Base-by-base conservation (phyloP, 53 echinoderm and acorn worm genomes). In the Astropecten irregularis region DNA sequence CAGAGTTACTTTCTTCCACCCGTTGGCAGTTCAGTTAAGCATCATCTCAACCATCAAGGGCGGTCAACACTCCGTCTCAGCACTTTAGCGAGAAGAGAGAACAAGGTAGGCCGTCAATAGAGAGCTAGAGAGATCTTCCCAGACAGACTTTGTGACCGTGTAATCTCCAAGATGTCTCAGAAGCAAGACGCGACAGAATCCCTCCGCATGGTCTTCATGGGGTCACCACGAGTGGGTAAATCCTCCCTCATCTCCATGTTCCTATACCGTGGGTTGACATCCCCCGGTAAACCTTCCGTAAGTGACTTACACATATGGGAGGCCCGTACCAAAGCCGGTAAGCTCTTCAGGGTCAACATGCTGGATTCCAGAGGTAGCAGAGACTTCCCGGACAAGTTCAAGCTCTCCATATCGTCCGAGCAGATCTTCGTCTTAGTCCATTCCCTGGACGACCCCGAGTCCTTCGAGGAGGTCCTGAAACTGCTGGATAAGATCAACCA, bases 121-220 rank as follows among this genome's bases (percentile, higher is more conserved):
- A n/a, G n/a, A n/a, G n/a, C n/a, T n/a, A n/a, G n/a, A n/a, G n/a
- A n/a, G n/a, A n/a, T n/a, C n/a, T n/a, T n/a, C n/a, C n/a, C n/a
- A n/a, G n/a, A n/a, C n/a, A n/a, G n/a, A n/a, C n/a, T n/a, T n/a
- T n/a, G n/a, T n/a, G n/a, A n/a, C n/a, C n/a, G n/a, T n/a, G n/a
- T n/a, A n/a, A n/a, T n/a, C n/a, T n/a, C n/a, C n/a, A n/a, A n/a
- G n/a, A n/a, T n/a, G n/a, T n/a, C n/a, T n/a, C n/a, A n/a, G n/a
- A n/a, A n/a, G n/a, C n/a, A n/a, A n/a, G n/a, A n/a, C n/a, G n/a
- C n/a, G n/a, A n/a, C n/a, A n/a, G n/a, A n/a, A n/a, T n/a, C n/a
- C n/a, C n/a, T 73, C 60, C 82, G 93, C 19, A 28, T 93, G 20
- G 87, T 90, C 15, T 84, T 93, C 46, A 40, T 93, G 77, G 93